Evolutionary conservation across 92 coral and sea anemone species (phyloP).

Genomic region (Parazoanthus darwini): DNA sequence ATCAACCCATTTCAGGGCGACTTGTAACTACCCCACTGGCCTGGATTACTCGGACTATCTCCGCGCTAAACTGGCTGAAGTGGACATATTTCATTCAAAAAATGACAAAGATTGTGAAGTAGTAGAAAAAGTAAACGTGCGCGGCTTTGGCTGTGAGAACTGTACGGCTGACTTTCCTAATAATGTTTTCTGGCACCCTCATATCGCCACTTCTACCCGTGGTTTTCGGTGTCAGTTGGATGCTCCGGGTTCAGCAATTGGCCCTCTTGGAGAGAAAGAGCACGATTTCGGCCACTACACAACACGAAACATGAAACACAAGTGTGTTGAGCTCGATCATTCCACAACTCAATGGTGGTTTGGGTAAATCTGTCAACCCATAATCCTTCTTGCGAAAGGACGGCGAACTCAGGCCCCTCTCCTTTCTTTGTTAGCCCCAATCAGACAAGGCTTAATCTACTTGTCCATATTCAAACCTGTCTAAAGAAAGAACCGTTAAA

Average conservation of each 20-base stretch:
- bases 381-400: too few relatives aligned
- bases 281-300: not conserved
- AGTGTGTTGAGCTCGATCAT: not conserved
- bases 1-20: constrained; percentile 6
- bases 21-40: constrained; percentile 3
- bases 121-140: not conserved
- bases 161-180: constrained; percentile 7
- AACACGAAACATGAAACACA: not conserved
- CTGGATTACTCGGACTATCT: constrained; percentile 2
- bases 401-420: too few relatives aligned
- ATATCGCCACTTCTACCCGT: not conserved
- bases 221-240: not conserved
- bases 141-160: not conserved
- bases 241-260: not conserved
- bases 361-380: not conserved
- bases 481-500: too few relatives aligned
- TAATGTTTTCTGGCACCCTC: constrained; percentile 13
- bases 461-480: too few relatives aligned
- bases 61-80: constrained; percentile 1
- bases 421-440: too few relatives aligned
- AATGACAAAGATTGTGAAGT: not conserved
- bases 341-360: constrained; percentile 12
- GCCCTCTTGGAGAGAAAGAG: not conserved
- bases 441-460: too few relatives aligned
- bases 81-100: not conserved